Conservation (phyloP, 2,113 vertebrate genomes). For the Tragelaphus buxtoni region DNA sequence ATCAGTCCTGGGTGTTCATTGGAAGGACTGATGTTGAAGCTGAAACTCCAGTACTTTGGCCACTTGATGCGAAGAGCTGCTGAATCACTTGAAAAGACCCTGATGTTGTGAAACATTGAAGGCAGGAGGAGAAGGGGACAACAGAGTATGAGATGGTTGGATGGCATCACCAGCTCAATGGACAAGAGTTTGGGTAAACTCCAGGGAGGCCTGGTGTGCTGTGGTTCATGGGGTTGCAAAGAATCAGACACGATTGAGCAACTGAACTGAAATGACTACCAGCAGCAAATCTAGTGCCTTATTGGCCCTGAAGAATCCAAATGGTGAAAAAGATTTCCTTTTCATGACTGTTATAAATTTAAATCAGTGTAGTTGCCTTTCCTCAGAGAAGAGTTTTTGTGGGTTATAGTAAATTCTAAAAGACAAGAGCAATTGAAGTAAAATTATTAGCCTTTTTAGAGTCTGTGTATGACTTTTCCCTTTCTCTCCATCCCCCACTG, state of each 20-base stretch:
- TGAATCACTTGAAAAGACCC: background rate
- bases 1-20: background rate
- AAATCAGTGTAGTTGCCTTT: background rate
- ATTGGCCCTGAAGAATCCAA: background rate
- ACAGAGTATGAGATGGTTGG: background rate
- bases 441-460: background rate
- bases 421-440: background rate
- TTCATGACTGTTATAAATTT: background rate
- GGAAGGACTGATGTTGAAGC: background rate
- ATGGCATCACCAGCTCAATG: background rate
- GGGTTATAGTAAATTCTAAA: background rate
- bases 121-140: background rate
- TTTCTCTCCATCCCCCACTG: background rate
- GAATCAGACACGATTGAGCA: background rate
- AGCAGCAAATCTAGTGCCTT: background rate
- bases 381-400: background rate
- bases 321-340: slow-evolving; percentile 9
- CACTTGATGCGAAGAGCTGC: background rate
- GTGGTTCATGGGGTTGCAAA: background rate
- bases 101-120: background rate
- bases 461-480: background rate
- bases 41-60: background rate
- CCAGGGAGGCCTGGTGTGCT: background rate
- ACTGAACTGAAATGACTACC: background rate
- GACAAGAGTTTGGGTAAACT: background rate